Conservation (phyloP, 2,888 invertebrate species). For the Rhodophaea formosa region DNA sequence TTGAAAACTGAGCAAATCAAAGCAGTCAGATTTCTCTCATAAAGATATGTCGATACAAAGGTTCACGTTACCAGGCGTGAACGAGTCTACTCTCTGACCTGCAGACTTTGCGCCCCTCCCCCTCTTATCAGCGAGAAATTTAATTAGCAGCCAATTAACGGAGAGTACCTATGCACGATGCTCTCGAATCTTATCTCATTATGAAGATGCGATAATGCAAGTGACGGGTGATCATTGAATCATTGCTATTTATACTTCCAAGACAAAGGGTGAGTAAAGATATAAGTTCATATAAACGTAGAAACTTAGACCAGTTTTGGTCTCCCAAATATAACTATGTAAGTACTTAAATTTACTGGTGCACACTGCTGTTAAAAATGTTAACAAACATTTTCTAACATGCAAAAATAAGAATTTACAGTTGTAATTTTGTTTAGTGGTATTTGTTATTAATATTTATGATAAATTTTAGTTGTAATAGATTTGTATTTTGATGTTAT, state of each 20-base stretch:
- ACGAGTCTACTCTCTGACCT: constrained; percentile 1
- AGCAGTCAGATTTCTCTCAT: neutral
- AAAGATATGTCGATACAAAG: neutral
- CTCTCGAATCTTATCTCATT: constrained; percentile 1
- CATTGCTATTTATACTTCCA: neutral
- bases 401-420: too few relatives aligned
- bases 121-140: constrained; percentile 3
- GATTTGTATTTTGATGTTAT: too few relatives aligned
- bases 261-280: neutral
- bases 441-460: too few relatives aligned
- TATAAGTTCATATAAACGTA: too few relatives aligned
- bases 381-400: too few relatives aligned
- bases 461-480: too few relatives aligned
- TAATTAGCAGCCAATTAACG: constrained; percentile 7
- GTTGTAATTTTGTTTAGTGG: too few relatives aligned
- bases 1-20: neutral
- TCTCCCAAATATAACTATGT: too few relatives aligned
- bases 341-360: too few relatives aligned
- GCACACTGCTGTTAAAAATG: too few relatives aligned
- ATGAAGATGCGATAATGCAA: neutral
- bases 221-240: neutral
- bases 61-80: neutral
- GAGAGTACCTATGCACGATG: neutral
- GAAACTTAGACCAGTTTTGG: too few relatives aligned
- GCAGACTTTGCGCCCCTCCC: neutral